Evolutionary conservation across 1,140 invertebrate species (phyloP).

Genomic region (Diachasmimorpha longicaudata): DNA sequence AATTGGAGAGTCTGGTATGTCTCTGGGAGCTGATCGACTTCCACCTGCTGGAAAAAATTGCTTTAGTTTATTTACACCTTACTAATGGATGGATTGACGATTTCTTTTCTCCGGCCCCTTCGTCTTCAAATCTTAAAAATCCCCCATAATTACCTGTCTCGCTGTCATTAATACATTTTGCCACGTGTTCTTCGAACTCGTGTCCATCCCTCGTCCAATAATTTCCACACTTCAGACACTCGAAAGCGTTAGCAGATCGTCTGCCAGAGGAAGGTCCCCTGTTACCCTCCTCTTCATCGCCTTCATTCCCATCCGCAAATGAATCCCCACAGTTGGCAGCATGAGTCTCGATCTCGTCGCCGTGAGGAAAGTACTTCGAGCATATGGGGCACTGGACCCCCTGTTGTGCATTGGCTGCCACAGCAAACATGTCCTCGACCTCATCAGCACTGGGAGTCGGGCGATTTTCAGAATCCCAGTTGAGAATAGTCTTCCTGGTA

Average conservation of each 20-base stretch:
- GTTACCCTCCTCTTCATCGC: neutral
- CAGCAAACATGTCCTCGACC: neutral
- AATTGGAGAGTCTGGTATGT: neutral
- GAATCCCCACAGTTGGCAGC: constrained; percentile 36
- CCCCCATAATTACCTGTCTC: no score
- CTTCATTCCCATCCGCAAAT: neutral
- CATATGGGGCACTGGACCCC: constrained; percentile 43
- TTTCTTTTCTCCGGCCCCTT: neutral
- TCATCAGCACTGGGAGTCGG: neutral
- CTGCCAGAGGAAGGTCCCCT: neutral
- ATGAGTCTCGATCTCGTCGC: constrained; percentile 39
- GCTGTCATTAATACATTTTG: neutral
- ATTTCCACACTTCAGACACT: neutral
- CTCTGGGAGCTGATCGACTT: neutral
- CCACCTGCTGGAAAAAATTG: no score
- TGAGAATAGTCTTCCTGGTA: neutral
- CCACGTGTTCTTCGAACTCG: neutral
- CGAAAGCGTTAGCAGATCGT: neutral
- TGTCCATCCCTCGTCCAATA: neutral
- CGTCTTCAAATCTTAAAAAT: no score
- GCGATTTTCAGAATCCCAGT: neutral
- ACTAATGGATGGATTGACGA: no score
- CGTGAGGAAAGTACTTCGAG: constrained; percentile 33
- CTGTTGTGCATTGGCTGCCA: neutral
- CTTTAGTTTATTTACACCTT: no score